Evolutionary conservation across 2,888 invertebrate species (phyloP).

Genomic region (Myopa testacea): DNA sequence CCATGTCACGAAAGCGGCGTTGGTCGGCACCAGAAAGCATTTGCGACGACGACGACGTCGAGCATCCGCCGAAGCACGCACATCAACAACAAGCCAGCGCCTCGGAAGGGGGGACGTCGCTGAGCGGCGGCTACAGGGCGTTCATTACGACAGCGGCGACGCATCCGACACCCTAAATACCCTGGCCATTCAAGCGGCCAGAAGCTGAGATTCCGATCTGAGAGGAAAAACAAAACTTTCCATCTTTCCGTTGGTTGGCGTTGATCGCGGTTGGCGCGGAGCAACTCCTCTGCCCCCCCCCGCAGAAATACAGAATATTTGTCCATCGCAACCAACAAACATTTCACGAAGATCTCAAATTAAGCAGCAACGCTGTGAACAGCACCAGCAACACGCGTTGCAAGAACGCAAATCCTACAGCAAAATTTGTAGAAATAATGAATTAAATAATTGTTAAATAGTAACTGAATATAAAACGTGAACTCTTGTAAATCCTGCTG

Average conservation of each 20-base stretch:
- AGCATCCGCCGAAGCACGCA: conserved; percentile 40
- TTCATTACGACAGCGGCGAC: conserved; percentile 28
- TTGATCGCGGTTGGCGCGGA: neutral
- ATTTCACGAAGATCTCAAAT: conserved; percentile 32
- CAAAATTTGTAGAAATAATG: conserved; percentile 31
- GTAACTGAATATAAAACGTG: conserved; percentile 13
- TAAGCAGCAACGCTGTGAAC: neutral
- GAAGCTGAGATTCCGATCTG: too few relatives aligned
- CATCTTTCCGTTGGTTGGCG: neutral
- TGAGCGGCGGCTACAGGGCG: conserved; percentile 35
- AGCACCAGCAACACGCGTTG: conserved; percentile 36
- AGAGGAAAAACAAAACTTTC: too few relatives aligned
- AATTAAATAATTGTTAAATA: conserved; percentile 36
- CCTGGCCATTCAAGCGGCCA: neutral
- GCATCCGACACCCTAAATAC: neutral
- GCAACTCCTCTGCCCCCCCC: neutral
- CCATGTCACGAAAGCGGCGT: conserved; percentile 62
- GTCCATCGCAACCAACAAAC: neutral
- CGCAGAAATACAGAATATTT: neutral
- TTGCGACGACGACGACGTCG: conserved; percentile 63
- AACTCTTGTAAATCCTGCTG: conserved; percentile 42
- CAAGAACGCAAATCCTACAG: conserved; percentile 37
- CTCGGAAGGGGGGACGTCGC: conserved; percentile 20
- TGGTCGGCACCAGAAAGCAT: conserved; percentile 71
- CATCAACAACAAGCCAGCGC: conserved; percentile 43